Evolutionary conservation across 2,797 vertebrate genomes (phyloP), one percentile per base, ranked within the genome.

Genomic region (Eulemur mongoz): DNA sequence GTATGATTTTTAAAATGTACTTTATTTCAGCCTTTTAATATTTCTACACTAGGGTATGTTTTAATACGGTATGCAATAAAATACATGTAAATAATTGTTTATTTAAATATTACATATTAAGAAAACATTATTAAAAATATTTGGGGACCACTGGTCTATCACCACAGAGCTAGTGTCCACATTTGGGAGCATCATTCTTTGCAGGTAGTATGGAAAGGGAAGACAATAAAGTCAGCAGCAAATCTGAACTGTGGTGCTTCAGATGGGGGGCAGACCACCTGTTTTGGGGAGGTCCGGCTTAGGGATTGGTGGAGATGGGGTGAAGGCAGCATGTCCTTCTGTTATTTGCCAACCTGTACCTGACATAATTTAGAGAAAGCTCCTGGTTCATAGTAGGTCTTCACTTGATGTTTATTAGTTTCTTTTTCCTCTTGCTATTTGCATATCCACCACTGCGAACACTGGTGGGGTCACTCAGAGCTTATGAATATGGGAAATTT

Each of bases 1-100:
- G 59, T 57, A 9, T 14, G 45, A 65, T 59, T 70, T 94, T 38
- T 32, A 45, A 89, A 61, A 87, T 43, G 18, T 27, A 63, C n/a
- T 97, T 91, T 35, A 69, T 76, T 89, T 79, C 35, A 18, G 50
- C 8, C 79, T 96, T 92, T 86, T 38, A 45, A 30, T 50, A 91
- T 85, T 89, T 91, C 61, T 70, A 69, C 65, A 72, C 13, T 61
- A 75, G 38, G 67, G 15, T 32, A 63, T 72, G 48, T 86, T 89
- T 91, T 69, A 35, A 35, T 52, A 75, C 63, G 20, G 52, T 57
- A 94, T 14, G 9, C 91, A 52, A 81, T 76, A 54, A 81, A 86
- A 72, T 63, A 23, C 6, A 81, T 15, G 52, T 8, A 85, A 40
- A 73, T 75, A 50, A 69, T 38, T 85, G 27, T 40, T 80, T 52